Conservation (phyloP, 2,113 vertebrate genomes). For the Oreochromis aureus region DNA sequence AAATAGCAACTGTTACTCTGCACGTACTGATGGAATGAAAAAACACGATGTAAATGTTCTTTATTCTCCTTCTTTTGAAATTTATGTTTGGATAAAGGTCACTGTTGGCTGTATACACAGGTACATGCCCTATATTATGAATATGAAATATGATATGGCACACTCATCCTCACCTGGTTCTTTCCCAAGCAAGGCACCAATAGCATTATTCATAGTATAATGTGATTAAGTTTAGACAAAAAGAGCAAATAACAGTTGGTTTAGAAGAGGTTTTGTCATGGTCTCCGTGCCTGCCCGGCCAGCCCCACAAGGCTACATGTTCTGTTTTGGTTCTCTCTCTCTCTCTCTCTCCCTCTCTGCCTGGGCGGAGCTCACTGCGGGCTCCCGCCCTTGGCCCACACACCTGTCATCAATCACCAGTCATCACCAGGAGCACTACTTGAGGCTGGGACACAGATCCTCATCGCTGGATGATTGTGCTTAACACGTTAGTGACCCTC, state of each 20-base stretch:
- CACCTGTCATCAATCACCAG: too few species aligned
- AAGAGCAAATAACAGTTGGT: not conserved
- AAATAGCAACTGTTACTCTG: not conserved
- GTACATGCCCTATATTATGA: not conserved
- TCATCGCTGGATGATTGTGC: too few species aligned
- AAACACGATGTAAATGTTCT: not conserved
- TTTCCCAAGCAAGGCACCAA: not conserved
- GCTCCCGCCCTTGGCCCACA: too few species aligned
- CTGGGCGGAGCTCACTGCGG: too few species aligned
- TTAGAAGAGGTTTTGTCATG: not conserved
- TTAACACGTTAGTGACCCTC: too few species aligned
- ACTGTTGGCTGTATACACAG: not conserved
- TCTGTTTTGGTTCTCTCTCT: too few species aligned
- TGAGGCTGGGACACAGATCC: too few species aligned
- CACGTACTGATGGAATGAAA: not conserved
- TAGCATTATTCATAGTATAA: not conserved
- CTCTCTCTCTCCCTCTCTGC: too few species aligned
- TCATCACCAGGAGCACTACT: too few species aligned
- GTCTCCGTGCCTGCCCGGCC: too few species aligned
- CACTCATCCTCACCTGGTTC: not conserved
- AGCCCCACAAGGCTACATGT: too few species aligned
- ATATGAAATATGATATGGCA: not conserved
- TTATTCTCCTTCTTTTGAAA: not conserved
- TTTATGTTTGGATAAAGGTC: not conserved
- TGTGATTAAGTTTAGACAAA: not conserved